These are phyloP conservation scores for Microcebus griseorufus DNA, from an alignment of 2,113 vertebrate species.

Conservation along the genomic window DNA sequence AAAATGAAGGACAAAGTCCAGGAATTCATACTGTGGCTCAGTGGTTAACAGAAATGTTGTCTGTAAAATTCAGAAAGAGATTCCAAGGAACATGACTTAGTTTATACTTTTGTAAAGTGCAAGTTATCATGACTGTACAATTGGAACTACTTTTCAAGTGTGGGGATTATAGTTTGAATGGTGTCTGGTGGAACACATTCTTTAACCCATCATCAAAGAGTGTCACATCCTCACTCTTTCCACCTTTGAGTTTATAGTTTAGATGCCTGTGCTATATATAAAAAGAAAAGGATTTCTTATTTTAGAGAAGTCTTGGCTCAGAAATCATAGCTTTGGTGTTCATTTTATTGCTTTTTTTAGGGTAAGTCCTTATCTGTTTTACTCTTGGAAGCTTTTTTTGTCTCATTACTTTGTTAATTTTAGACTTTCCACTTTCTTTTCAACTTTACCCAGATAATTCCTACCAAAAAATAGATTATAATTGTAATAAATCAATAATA, in stretches of 20 bases:
- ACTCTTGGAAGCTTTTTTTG: background rate
- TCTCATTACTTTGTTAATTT: background rate
- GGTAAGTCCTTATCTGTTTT: background rate
- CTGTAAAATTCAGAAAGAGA: background rate
- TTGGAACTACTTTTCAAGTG: background rate
- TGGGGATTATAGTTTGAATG: background rate
- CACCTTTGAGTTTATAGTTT: background rate
- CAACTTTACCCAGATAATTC: background rate
- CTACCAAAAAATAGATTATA: background rate
- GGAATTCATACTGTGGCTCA: background rate
- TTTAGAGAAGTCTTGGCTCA: background rate
- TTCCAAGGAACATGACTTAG: background rate
- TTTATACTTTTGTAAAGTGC: fast-evolving
- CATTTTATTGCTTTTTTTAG: background rate
- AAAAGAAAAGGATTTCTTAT: background rate
- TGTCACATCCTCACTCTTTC: background rate
- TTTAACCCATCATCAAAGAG: background rate
- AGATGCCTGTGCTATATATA: background rate
- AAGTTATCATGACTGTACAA: background rate
- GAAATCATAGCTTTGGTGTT: background rate
- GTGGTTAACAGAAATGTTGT: background rate
- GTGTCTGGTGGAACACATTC: background rate
- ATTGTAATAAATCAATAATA: background rate
- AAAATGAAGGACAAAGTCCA: background rate
- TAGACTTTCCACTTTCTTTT: background rate